Conservation (phyloP, 2,888 invertebrate species). For the Catocala fraxini region DNA sequence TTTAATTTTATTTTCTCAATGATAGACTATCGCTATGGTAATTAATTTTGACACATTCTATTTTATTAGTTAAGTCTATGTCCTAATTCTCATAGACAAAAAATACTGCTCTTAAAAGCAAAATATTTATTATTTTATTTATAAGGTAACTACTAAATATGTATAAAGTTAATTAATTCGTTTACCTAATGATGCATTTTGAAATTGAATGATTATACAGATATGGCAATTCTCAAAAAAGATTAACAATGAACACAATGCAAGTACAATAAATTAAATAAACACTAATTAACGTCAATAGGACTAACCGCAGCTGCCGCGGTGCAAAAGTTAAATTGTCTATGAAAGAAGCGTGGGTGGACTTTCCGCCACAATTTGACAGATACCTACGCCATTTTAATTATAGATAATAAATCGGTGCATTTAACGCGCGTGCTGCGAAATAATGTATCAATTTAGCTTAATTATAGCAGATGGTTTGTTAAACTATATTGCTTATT, state of each 20-base stretch:
- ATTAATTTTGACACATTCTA: neutral
- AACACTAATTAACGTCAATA: conserved; percentile 62
- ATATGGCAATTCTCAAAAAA: conserved; percentile 1
- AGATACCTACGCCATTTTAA: conserved; percentile 68
- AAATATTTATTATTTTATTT: no score
- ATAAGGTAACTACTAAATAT: no score
- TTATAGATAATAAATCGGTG: conserved; percentile 51
- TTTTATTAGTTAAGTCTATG: neutral
- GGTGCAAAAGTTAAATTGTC: conserved; percentile 60
- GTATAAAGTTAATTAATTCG: no score
- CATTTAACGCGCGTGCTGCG: conserved; percentile 35
- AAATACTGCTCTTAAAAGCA: no score
- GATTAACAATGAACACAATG: conserved; percentile 42
- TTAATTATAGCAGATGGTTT: conserved; percentile 33
- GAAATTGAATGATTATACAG: no score
- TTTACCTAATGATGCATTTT: no score
- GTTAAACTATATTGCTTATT: neutral
- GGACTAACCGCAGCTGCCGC: conserved; percentile 63
- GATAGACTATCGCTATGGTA: neutral
- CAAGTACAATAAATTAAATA: conserved; percentile 59
- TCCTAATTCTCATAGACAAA: no score
- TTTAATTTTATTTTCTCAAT: conserved; percentile 2
- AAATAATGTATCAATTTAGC: conserved; percentile 37
- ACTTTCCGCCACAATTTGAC: conserved; percentile 72
- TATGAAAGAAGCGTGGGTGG: conserved; percentile 75